A percentile compares a stretch with the other conserved stretches of the same genome.
Conservation (phyloP, 2,113 vertebrate species). For the Prolemur simus region DNA sequence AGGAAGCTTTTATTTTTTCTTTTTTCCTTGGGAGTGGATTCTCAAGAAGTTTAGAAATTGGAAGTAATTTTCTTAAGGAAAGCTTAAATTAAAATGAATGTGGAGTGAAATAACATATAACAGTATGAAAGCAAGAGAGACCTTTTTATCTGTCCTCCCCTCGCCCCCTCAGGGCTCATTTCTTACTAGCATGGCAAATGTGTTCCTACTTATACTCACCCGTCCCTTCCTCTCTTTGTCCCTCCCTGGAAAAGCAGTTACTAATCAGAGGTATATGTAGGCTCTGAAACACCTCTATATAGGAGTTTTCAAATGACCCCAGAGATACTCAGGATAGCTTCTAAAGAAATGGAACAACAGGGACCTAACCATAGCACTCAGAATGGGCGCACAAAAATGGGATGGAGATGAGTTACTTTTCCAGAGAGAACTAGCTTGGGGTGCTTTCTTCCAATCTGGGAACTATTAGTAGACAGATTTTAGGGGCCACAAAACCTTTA, state of each 20-base stretch:
- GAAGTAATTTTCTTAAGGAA: slow-evolving; percentile 59
- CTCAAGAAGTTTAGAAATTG: slow-evolving; percentile 52
- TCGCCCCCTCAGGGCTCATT: neutral
- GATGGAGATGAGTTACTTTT: neutral
- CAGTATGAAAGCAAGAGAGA: neutral
- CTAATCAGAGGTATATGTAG: slow-evolving; percentile 7
- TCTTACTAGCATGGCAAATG: slow-evolving; percentile 41
- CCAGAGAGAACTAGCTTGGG: neutral
- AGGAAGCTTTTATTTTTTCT: slow-evolving; percentile 12
- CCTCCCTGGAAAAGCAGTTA: neutral
- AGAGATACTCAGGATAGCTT: neutral
- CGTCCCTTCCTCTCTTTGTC: neutral
- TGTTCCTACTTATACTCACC: slow-evolving; percentile 47
- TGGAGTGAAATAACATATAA: neutral
- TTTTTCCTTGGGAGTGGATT: slow-evolving; percentile 9
- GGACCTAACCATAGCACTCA: accelerated
- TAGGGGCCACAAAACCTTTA: neutral
- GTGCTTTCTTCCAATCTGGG: neutral
- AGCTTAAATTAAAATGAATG: slow-evolving; percentile 37
- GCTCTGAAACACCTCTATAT: neutral
- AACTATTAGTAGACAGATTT: neutral
- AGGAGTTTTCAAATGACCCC: neutral
- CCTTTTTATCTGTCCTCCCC: neutral
- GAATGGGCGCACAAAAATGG: neutral
- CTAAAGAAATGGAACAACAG: neutral